phyloP scores from a whole-genome alignment of 2,113 vertebrate genomes.

The Upupa epops region DNA sequence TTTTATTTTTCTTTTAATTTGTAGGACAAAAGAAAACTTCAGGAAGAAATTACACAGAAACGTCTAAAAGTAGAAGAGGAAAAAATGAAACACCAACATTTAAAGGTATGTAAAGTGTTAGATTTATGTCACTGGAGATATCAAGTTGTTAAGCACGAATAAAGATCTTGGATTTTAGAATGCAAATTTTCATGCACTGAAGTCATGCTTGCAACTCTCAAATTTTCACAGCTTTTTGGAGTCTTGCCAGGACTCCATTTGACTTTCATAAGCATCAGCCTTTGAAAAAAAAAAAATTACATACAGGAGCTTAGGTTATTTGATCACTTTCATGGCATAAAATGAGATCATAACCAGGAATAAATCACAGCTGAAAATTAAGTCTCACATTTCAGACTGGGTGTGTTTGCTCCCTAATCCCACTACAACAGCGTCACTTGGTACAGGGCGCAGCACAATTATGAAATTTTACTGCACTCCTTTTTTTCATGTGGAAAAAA shows the following conservation, averaged over 20 bases:
- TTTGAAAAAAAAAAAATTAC: constrained; percentile 26
- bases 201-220: constrained; percentile 22
- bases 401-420: constrained; percentile 56
- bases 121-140: neutral
- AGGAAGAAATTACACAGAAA: constrained; percentile 92
- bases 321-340: constrained; percentile 41
- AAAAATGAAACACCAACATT: constrained; percentile 92
- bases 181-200: constrained; percentile 33
- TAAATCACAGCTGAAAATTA: constrained; percentile 69
- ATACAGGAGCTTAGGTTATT: constrained; percentile 18
- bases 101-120: constrained; percentile 81
- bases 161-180: neutral
- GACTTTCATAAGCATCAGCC: constrained; percentile 37
- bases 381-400: constrained; percentile 54
- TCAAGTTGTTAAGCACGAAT: neutral
- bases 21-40: constrained; percentile 94
- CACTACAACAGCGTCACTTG: constrained; percentile 24
- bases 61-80: constrained; percentile 91
- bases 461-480: neutral
- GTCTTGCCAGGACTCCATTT: constrained; percentile 11
- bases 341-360: constrained; percentile 75
- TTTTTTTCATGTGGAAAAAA: neutral
- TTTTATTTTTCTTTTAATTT: constrained; percentile 14
- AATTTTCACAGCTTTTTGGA: constrained; percentile 22
- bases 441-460: constrained; percentile 11